Base-by-base conservation (phyloP, 2,888 invertebrate genomes). In the Nezara viridula region DNA sequence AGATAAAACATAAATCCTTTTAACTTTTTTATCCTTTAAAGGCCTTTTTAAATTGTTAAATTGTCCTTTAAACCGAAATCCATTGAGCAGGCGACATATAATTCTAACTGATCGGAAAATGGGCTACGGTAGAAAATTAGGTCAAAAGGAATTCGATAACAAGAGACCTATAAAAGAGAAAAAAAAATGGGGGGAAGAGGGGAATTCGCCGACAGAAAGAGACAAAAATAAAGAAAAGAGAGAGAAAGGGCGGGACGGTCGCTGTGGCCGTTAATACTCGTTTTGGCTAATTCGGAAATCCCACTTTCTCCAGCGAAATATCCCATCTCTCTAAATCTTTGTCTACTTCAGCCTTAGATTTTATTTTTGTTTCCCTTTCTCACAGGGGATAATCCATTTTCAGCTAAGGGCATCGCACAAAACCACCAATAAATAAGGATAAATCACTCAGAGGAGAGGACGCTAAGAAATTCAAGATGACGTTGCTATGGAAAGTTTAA, bases 211-310 rank as follows among this genome's bases (percentile, higher is more conserved):
- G 52, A 21, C 52, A 21, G 52, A 52, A 52, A 52, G 52, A 52
- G 52, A 52, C 52, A 52, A 52, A 52, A 52, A 60, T 60, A 60
- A 27, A 60, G 60, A 55, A 55, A 5, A n/a, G n/a, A n/a, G n/a
- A n/a, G n/a, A 27, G 1, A 60, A 27, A 27, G 66, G 37, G 14
- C 5, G 32, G 66, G 66, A 19, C 37, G 19, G 32, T 37, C 32
- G 32, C 32, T 32, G 32, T 37, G 14, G 66, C 66, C 66, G 66
- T 73, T 73, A 73, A 73, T 73, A 73, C 66, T 73, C 32, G 66
- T 73, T 73, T 73, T 73, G 66, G 66, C 66, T 73, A 73, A 73
- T 73, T 73, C 66, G 66, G 66, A 73, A 73, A 73, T 73, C 66
- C 66, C 66, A 73, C 66, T 73, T 73, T 73, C 66, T 73, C 66